Base-by-base conservation (phyloP, 2,113 vertebrate genomes). In the Smithornis capensis region DNA sequence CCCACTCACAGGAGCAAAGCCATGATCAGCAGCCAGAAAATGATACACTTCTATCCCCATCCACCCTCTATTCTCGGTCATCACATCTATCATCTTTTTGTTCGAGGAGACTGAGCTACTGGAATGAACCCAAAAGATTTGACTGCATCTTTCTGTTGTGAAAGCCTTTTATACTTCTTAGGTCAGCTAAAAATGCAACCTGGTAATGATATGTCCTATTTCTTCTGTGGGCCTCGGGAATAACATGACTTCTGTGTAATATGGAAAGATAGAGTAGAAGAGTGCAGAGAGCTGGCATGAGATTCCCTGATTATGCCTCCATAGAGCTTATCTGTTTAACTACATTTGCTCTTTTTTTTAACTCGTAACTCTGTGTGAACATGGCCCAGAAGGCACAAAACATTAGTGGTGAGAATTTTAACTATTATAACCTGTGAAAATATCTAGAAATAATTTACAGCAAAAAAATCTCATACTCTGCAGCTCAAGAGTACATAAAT, bases 1-100 rank as follows among this genome's bases (percentile, higher is more conserved):
- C 65, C 21, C 44, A 37, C 29, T 95, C 62, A 68, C 57, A 87
- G 77, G 27, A 81, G 69, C 33, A 84, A 87, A 95, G 52, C 78
- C 44, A 21, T 50, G 40, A 49, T 60, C 84, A 91, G 65, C 74
- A 47, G 71, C 49, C 42, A 81, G 86, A 84, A 88, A 33, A 38
- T 14, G 19, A 93, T 37, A 55, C 18, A 24, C 53, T 86, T 65
- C 35, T 74, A 44, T 69, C 42, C 62, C 35, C 22, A n/a, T 71
- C 56, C 35, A 2, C 83, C 75, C 59, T 62, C 10, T 64, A 47
- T 68, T 84, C 55, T 92, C 64, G 92, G 62, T 79, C 79, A 95
- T 77, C 65, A 49, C 67, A 57, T 70, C 63, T 53, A 50, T 89
- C 67, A 40, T 75, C 74, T 94, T 93, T 91, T 93, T 91, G 86